A percentile compares a stretch with the other conserved stretches of the same genome.
Evolutionary conservation across 2,113 vertebrate genomes (phyloP).

Genomic region (Pavo muticus): DNA sequence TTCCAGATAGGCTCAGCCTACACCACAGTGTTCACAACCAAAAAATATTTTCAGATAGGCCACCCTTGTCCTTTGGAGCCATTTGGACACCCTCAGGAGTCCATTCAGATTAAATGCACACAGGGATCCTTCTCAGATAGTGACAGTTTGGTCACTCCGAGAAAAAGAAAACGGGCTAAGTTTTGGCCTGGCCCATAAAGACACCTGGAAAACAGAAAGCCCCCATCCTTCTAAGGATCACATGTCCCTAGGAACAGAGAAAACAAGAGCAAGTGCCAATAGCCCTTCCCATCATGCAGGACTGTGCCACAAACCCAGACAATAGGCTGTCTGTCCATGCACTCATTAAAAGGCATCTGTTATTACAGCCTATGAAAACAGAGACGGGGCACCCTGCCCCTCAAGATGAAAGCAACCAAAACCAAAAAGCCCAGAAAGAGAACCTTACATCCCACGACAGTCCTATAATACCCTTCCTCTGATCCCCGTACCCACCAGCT

Average conservation of each 20-base stretch:
- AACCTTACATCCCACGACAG: neutral
- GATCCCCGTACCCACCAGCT: neutral
- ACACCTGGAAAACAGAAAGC: conserved; percentile 26
- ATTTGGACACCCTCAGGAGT: neutral
- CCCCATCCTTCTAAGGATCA: neutral
- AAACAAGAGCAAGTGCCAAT: conserved; percentile 54
- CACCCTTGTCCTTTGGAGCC: neutral
- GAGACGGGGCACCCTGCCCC: neutral
- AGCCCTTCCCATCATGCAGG: conserved; percentile 8
- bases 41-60: conserved; percentile 26
- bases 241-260: neutral
- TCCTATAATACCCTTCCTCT: neutral
- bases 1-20: conserved; percentile 26
- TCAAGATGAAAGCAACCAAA: conserved; percentile 29
- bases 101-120: fast-evolving
- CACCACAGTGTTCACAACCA: neutral
- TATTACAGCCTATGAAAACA: conserved; percentile 47
- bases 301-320: conserved; percentile 47
- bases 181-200: neutral
- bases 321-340: neutral
- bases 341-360: conserved; percentile 42
- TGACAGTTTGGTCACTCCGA: neutral
- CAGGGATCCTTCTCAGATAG: neutral
- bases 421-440: neutral
- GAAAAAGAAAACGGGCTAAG: neutral